Evolutionary conservation across 1,140 invertebrate genomes (phyloP), one percentile per base, ranked within the genome.

Genomic region (Hestina assimilis): DNA sequence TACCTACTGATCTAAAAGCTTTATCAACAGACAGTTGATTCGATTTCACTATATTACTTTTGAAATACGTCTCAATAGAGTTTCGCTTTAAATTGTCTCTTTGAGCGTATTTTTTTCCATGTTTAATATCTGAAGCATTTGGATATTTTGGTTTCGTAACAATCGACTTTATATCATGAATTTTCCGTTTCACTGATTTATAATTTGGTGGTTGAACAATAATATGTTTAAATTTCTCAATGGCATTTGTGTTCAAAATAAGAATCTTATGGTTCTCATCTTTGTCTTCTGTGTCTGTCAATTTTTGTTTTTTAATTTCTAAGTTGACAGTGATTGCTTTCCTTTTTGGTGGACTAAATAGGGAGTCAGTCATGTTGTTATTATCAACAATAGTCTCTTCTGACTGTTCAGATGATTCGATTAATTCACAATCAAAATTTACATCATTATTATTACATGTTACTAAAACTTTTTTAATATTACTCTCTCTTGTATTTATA

Each of bases 201-300:
- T 82, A 83, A 82, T 82, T 78, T 87, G 69, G 66, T 75, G 81
- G 83, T 59, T 87, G 83, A 28, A 83, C 72, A 72, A 79, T 84
- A 73, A 83, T 80, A 75, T 82, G 72, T 41, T 73, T 73, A 43
- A 84, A 58, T 66, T 79, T 84, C 59, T 82, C 72, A 67, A 75
- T 78, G 69, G 75, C 76, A 72, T 83, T 73, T 64, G 79, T 80
- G 42, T 87, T 87, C 71, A 83, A 84, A 87, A 82, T 80, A 72
- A 82, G 83, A 87, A 87, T 66, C 62, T 80, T 83, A 58, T 64
- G 52, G 45, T 77, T 71, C 62, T 75, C 67, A 68, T 53, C 43
- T 42, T 24, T 67, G 41, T 68, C 40, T 50, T 55, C 57, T 63
- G 60, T 55, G 38, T 53, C 45, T 70, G 71, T 67, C 61, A 72